Base-by-base conservation (phyloP, 1,140 invertebrate genomes). In the Dermatophagoides farinae region DNA sequence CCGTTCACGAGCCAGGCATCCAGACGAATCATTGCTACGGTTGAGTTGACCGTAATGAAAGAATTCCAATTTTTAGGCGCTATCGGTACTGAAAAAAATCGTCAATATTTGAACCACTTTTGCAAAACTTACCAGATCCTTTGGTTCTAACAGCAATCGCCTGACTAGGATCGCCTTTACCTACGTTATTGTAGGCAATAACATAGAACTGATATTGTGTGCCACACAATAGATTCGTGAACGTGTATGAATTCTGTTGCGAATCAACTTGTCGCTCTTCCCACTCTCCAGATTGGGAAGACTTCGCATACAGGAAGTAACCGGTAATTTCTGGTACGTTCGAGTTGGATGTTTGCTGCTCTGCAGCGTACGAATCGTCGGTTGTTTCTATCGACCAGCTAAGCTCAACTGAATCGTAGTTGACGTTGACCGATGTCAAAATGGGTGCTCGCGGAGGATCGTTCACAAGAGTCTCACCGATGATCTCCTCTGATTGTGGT, bases 1-100 rank as follows among this genome's bases (percentile, higher is more conserved):
- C 89, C 89, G 61, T 88, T 88, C 71, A 91, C 88, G 57, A 85
- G 82, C 91, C 91, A 97, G 57, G 88, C 82, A 67, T 82, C 85
- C 49, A 97, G 77, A 68, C 91, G 88, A 51, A 97, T 74, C 10
- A 85, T 86, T 14, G 95, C 86, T 63, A 84, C 89, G 61, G 88
- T 90, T 2, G 85, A 85, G 8, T 88, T 91, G 1, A 88, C 84
- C 71, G 88, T 86, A 70, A 92, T 86, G 16, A 69, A 63, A 1
- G 59, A 54, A 46, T 66, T 61, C 18, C 37, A 31, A 8, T 55
- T 38, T 12, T 64, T 61, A 11, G 67, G 67, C 8, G 67, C 64
- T 12, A 60, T 63, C 6, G 67, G 67, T 39, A 58, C 67, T 60
- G 16, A 51, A 63, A 54, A 57, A 46, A 14, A 23, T 52, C 40